A percentile compares a stretch with the other conserved stretches of the same genome.
These are phyloP conservation scores for Plusia festucae DNA, from an alignment of 2,888 invertebrate genomes.

Conservation along the genomic window DNA sequence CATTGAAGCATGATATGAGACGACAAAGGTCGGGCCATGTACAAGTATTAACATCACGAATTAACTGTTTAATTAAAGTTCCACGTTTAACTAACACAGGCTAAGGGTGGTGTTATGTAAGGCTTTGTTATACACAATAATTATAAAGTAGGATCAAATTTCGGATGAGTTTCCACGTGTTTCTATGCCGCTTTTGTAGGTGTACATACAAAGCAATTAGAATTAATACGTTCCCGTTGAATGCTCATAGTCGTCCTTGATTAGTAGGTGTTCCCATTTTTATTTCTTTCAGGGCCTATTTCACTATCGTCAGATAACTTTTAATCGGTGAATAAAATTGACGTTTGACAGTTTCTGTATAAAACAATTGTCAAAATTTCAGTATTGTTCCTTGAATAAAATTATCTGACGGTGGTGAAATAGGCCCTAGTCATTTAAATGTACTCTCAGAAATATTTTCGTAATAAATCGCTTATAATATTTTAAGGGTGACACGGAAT, in stretches of 20 bases:
- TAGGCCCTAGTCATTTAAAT: too few relatives aligned
- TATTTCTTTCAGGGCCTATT: not conserved
- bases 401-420: too few relatives aligned
- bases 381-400: too few relatives aligned
- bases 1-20: slow-evolving; percentile 47
- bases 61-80: slow-evolving; percentile 72
- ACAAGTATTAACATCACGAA: slow-evolving; percentile 55
- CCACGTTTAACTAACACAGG: slow-evolving; percentile 50
- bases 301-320: too few relatives aligned
- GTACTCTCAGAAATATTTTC: not conserved
- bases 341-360: too few relatives aligned
- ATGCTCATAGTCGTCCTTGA: slow-evolving; percentile 26
- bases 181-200: slow-evolving; percentile 33
- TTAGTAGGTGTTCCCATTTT: not conserved
- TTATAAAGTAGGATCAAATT: slow-evolving; percentile 50
- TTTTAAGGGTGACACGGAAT: not conserved
- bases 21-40: slow-evolving; percentile 46
- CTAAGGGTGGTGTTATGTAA: slow-evolving; percentile 33
- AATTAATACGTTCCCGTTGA: slow-evolving; percentile 26
- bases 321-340: too few relatives aligned
- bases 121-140: slow-evolving; percentile 42
- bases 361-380: too few relatives aligned
- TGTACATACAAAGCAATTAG: slow-evolving; percentile 36
- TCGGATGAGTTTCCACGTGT: slow-evolving; percentile 30
- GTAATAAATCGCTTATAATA: not conserved